A percentile compares a stretch with the other conserved stretches of the same genome.
These are phyloP conservation scores for Tiliqua scincoides DNA, from an alignment of 2,113 vertebrate genomes.

Conservation along the genomic window DNA sequence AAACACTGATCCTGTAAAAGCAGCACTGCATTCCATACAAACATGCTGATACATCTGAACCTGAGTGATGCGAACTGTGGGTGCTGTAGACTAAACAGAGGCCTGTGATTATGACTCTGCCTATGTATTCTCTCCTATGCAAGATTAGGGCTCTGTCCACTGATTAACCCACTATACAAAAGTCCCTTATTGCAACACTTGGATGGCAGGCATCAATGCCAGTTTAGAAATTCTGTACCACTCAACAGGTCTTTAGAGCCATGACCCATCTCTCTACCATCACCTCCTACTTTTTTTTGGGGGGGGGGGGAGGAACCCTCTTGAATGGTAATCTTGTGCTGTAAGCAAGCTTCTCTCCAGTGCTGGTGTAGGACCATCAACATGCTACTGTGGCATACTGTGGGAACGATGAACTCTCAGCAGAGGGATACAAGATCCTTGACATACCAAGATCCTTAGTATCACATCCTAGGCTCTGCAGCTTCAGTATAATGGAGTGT, in stretches of 20 bases:
- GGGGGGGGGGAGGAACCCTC: too few species aligned
- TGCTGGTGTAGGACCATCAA: background rate
- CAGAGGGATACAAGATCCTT: background rate
- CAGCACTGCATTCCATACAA: background rate
- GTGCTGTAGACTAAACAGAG: background rate
- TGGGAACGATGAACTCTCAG: background rate
- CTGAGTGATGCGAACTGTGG: too few species aligned
- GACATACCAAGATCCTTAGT: too few species aligned
- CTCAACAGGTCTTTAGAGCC: background rate
- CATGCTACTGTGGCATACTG: background rate
- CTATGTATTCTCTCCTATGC: background rate
- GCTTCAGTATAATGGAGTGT: background rate
- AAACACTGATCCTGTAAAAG: background rate
- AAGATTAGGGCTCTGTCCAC: background rate
- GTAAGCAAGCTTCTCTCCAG: background rate
- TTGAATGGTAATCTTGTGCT: background rate
- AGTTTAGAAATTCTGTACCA: background rate
- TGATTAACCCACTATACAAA: too few species aligned
- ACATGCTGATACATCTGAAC: background rate
- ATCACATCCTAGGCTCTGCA: too few species aligned
- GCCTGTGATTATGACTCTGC: background rate
- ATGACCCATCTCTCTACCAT: background rate
- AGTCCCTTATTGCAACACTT: background rate
- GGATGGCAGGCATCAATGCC: background rate
- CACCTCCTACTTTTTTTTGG: background rate